Conservation (phyloP, 2,113 vertebrate species). For the Heterocephalus glaber region DNA sequence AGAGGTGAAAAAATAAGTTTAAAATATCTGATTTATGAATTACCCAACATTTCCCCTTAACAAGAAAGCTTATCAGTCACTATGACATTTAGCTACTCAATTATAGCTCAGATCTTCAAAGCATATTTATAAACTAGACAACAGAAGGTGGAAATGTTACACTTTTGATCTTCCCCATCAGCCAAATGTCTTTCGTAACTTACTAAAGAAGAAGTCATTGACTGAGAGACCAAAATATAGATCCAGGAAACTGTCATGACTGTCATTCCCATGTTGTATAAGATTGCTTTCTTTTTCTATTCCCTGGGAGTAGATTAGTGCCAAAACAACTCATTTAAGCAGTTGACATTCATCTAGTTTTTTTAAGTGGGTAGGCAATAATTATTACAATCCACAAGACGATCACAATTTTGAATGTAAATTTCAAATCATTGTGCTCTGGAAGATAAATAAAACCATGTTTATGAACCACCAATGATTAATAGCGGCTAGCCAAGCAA, state of each 20-base stretch:
- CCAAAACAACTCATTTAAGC: neutral
- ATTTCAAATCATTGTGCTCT: neutral
- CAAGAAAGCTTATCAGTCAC: neutral
- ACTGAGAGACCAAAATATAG: constrained; percentile 41
- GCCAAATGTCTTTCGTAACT: constrained; percentile 41
- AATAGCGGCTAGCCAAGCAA: neutral
- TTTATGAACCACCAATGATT: neutral
- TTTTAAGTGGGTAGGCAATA: neutral
- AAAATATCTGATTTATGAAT: constrained; percentile 46
- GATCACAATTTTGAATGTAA: neutral
- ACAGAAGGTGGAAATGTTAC: constrained; percentile 5
- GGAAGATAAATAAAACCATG: neutral
- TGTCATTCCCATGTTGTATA: constrained; percentile 10
- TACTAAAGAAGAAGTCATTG: neutral
- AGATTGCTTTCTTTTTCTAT: neutral
- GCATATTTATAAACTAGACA: constrained; percentile 57
- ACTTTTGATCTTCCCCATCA: constrained; percentile 26
- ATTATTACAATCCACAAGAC: neutral
- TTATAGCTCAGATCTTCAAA: constrained; percentile 58
- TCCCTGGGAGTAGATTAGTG: neutral
- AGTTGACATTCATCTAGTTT: neutral
- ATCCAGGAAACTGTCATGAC: constrained; percentile 34
- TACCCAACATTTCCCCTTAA: neutral
- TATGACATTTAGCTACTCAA: neutral
- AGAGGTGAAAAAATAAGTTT: neutral